Evolutionary conservation across 2,888 invertebrate species (phyloP).

Genomic region (Mesorhabditis sp.): DNA sequence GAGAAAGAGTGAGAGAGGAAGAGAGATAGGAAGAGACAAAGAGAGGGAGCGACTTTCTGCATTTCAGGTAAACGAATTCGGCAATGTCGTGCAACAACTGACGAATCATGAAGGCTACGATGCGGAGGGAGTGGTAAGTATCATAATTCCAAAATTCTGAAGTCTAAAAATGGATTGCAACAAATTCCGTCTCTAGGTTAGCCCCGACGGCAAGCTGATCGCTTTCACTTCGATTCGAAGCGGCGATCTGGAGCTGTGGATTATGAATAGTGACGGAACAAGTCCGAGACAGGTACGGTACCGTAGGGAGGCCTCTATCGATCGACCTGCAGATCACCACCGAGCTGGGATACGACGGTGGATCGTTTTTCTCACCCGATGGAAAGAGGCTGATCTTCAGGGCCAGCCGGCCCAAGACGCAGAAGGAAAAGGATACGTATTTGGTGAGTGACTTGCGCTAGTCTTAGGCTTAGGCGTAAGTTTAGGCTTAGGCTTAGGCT

Average conservation of each 20-base stretch:
- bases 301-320: no score
- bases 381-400: constrained; percentile 49
- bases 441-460: constrained; percentile 28
- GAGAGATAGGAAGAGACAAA: background rate
- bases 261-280: constrained; percentile 46
- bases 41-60: background rate
- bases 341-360: constrained; percentile 51
- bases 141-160: background rate
- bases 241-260: constrained; percentile 49
- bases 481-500: background rate
- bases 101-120: constrained; percentile 44
- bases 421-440: constrained; percentile 39
- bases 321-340: constrained; percentile 32
- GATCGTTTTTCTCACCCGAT: constrained; percentile 54
- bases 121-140: constrained; percentile 41
- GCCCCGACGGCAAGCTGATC: constrained; percentile 44
- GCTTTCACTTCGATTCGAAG: constrained; percentile 45
- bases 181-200: background rate
- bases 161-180: background rate
- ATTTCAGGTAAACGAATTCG: constrained; percentile 42
- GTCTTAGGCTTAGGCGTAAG: no score
- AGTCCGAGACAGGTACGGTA: constrained; percentile 29
- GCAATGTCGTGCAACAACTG: constrained; percentile 46
- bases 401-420: constrained; percentile 47
- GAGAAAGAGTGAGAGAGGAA: background rate